Conservation (phyloP, 2,888 invertebrate genomes). For the Drosophila dives region DNA sequence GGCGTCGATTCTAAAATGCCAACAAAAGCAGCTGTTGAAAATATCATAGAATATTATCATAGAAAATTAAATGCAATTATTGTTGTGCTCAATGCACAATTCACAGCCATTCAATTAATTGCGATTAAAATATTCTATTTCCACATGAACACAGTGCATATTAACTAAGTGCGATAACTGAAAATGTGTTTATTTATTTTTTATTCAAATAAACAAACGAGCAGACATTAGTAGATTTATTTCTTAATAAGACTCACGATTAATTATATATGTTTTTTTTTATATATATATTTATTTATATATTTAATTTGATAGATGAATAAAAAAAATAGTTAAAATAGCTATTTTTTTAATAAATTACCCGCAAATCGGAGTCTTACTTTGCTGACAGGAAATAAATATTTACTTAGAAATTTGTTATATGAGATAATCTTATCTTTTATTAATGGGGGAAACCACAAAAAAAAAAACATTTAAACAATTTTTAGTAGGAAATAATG, state of each 20-base stretch:
- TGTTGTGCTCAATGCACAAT: slow-evolving; percentile 43
- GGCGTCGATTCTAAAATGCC: slow-evolving; percentile 39
- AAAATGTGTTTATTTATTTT: neutral
- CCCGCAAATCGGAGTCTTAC: neutral
- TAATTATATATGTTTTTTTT: too few species aligned
- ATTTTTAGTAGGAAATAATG: neutral
- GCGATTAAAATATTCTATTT: slow-evolving; percentile 35
- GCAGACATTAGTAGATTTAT: neutral
- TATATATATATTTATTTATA: too few species aligned
- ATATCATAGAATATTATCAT: slow-evolving; percentile 56
- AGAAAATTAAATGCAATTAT: slow-evolving; percentile 61
- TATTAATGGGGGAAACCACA: neutral
- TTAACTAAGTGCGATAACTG: neutral
- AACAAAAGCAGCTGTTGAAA: slow-evolving; percentile 56
- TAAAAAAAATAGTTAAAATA: too few species aligned
- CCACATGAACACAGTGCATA: slow-evolving; percentile 20
- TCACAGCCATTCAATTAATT: slow-evolving; percentile 56
- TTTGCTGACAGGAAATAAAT: too few species aligned
- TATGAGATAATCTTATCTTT: neutral
- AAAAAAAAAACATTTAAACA: neutral
- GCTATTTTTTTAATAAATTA: too few species aligned
- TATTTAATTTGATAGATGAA: neutral
- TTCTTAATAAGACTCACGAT: neutral
- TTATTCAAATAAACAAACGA: neutral
- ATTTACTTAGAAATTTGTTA: neutral